These are phyloP conservation scores for Triops longicaudatus DNA, from an alignment of 1,140 invertebrate species.

Conservation along the genomic window DNA sequence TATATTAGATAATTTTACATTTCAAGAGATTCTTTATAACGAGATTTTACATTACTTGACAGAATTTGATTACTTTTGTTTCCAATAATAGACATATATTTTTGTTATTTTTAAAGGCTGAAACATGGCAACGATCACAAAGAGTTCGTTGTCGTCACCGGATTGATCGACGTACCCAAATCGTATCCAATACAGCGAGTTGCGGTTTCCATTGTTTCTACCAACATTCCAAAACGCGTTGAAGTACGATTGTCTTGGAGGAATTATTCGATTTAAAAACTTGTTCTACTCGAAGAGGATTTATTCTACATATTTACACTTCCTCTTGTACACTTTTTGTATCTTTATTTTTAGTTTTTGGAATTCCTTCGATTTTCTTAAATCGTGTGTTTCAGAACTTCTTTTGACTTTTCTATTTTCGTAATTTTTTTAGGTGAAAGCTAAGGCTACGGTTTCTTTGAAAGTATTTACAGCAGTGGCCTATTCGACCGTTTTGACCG, in stretches of 20 bases:
- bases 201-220: slow-evolving; percentile 24
- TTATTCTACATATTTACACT: background rate
- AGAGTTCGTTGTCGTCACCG: slow-evolving; percentile 38
- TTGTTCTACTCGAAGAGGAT: too few relatives aligned
- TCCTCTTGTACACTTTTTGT: background rate
- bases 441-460: slow-evolving; percentile 30
- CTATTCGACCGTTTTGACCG: slow-evolving; percentile 30
- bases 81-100: too few relatives aligned
- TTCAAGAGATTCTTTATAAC: too few relatives aligned
- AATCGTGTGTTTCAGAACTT: too few relatives aligned
- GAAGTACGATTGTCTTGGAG: background rate
- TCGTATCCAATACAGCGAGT: slow-evolving; percentile 28
- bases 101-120: slow-evolving; percentile 40
- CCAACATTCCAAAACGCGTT: slow-evolving; percentile 8
- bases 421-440: slow-evolving; percentile 34
- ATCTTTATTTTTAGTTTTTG: background rate
- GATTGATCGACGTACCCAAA: slow-evolving; percentile 21
- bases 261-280: too few relatives aligned
- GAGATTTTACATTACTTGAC: too few relatives aligned
- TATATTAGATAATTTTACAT: too few relatives aligned
- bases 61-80: too few relatives aligned
- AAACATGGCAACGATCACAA: slow-evolving; percentile 45
- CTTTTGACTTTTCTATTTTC: background rate
- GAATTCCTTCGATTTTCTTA: background rate
- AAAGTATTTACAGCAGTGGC: slow-evolving; percentile 33